A percentile compares a stretch with the other conserved stretches of the same genome.
These are phyloP conservation scores for Phalanger gymnotis DNA, from an alignment of 2,797 vertebrate genomes.

Conservation along the genomic window DNA sequence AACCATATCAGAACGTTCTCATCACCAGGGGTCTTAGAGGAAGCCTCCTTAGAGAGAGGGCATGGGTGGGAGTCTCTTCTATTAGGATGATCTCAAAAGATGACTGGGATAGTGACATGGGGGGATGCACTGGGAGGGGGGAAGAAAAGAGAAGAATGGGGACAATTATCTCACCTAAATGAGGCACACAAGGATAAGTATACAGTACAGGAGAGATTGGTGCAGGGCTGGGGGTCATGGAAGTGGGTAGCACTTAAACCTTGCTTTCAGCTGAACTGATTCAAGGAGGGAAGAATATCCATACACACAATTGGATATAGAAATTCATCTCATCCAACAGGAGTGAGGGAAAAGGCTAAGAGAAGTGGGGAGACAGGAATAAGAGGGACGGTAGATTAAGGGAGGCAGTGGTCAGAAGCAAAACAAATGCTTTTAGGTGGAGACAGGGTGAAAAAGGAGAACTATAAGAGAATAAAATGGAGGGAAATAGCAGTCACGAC, in stretches of 20 bases:
- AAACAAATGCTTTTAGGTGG: not conserved
- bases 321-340: not conserved
- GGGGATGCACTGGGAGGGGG: not conserved
- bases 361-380: not conserved
- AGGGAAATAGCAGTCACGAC: not conserved
- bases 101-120: not conserved
- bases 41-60: not conserved
- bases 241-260: not conserved
- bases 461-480: not conserved
- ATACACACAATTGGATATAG: not conserved
- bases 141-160: not conserved
- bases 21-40: not conserved
- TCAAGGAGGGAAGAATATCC: not conserved
- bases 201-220: not conserved
- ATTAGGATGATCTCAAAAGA: not conserved
- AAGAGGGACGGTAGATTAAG: not conserved
- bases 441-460: not conserved
- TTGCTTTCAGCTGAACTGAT: not conserved
- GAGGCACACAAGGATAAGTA: not conserved
- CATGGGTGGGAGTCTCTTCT: not conserved
- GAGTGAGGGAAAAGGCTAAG: not conserved
- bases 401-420: not conserved
- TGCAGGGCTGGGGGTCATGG: not conserved
- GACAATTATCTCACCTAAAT: not conserved
- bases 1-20: not conserved